A percentile compares a stretch with the other conserved stretches of the same genome.
Evolutionary conservation across 2,113 vertebrate species (phyloP).

Genomic region (Cichladusa arquata): DNA sequence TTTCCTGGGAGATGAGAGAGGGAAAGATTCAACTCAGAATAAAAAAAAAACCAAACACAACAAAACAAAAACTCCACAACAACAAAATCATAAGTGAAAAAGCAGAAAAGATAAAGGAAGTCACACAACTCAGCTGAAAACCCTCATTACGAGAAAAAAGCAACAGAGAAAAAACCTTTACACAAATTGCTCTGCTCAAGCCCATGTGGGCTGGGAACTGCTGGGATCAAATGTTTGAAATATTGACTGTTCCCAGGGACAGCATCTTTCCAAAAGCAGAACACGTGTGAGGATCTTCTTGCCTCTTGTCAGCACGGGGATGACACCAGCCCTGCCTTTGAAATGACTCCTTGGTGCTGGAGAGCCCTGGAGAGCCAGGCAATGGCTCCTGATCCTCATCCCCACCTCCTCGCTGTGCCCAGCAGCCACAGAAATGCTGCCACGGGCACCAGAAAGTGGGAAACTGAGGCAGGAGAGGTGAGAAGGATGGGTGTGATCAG

Average conservation of each 20-base stretch:
- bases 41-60: background rate
- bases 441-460: fast-evolving
- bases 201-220: constrained; percentile 3
- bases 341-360: background rate
- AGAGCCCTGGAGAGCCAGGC: background rate
- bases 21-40: background rate
- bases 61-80: background rate
- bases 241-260: constrained; percentile 34
- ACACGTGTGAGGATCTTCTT: background rate
- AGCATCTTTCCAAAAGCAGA: background rate
- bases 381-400: fast-evolving
- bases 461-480: background rate
- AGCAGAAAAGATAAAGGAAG: background rate
- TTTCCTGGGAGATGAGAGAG: background rate
- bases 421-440: background rate
- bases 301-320: background rate
- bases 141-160: background rate
- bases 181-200: background rate
- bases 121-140: background rate
- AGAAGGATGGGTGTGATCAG: background rate
- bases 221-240: constrained; percentile 24
- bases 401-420: background rate
- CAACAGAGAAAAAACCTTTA: background rate
- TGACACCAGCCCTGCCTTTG: background rate
- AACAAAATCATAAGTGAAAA: background rate